phyloP scores from a whole-genome alignment of 2,888 invertebrate species.

The Pardosa pseudoannulata region DNA sequence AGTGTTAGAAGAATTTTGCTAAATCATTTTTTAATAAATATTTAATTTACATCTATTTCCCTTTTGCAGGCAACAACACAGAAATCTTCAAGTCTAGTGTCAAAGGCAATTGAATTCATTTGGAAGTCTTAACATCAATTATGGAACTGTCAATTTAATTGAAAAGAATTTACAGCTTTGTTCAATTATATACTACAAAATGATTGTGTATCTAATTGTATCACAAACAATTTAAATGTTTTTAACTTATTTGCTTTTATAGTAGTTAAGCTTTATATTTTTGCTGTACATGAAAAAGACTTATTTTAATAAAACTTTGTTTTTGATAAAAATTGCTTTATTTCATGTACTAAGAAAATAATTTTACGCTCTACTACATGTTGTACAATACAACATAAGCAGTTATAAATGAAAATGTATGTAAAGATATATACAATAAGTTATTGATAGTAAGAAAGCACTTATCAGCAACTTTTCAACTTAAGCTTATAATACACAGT shows the following conservation, averaged over 20 bases:
- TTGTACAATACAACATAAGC: conserved; percentile 18
- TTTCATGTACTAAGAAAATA: conserved; percentile 38
- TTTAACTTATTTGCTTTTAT: too few species aligned
- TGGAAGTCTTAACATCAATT: conserved; percentile 24
- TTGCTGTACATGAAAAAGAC: too few species aligned
- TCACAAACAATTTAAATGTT: too few species aligned
- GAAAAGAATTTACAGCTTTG: too few species aligned
- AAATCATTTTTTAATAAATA: too few species aligned
- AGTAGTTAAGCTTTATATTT: too few species aligned
- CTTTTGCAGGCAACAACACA: conserved; percentile 30
- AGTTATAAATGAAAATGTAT: conserved; percentile 10
- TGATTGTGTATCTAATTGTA: too few species aligned
- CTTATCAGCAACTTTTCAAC: background rate
- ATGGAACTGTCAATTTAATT: too few species aligned
- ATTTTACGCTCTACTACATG: conserved; percentile 28
- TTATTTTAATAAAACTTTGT: too few species aligned
- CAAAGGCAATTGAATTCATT: conserved; percentile 53
- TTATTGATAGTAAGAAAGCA: conserved; percentile 12
- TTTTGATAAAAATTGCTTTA: conserved; percentile 41
- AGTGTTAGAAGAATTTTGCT: too few species aligned
- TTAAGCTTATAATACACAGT: background rate
- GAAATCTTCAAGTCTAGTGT: conserved; percentile 50
- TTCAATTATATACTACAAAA: too few species aligned
- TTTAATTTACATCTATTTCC: too few species aligned
- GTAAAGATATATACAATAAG: background rate